These are phyloP conservation scores for Remorina albescens DNA, from an alignment of 2,797 vertebrate genomes.

Conservation along the genomic window DNA sequence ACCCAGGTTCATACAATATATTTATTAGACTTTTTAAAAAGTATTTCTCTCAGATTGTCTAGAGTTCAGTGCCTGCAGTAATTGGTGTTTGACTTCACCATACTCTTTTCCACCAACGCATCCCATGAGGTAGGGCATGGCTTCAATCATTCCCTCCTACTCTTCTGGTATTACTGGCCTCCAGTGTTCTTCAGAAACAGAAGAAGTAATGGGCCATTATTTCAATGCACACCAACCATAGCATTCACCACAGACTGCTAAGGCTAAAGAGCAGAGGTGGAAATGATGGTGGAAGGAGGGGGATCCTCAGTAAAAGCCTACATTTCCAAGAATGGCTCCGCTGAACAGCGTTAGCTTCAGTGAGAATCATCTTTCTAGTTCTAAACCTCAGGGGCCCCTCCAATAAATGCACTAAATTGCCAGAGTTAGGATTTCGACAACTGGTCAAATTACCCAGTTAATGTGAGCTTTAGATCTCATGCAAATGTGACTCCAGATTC, in stretches of 20 bases:
- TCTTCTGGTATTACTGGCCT: constrained; percentile 41
- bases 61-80: constrained; percentile 68
- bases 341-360: constrained; percentile 47
- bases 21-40: constrained; percentile 19
- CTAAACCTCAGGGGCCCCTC: constrained; percentile 42
- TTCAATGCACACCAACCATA: constrained; percentile 52
- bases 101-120: constrained; percentile 59
- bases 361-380: constrained; percentile 43
- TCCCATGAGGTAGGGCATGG: constrained; percentile 55
- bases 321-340: constrained; percentile 18
- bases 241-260: constrained; percentile 40
- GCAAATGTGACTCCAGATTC: constrained; percentile 55
- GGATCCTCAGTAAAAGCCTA: constrained; percentile 26
- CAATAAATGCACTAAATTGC: constrained; percentile 65
- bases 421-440: constrained; percentile 58
- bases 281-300: constrained; percentile 36
- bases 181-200: constrained; percentile 48
- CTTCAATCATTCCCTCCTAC: constrained; percentile 62
- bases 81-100: constrained; percentile 78
- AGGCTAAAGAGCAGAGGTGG: constrained; percentile 55
- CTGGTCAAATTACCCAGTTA: constrained; percentile 63
- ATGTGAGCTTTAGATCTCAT: constrained; percentile 61
- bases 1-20: not conserved
- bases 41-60: constrained; percentile 44
- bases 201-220: constrained; percentile 71